Evolutionary conservation across 2,888 invertebrate genomes (phyloP).

Genomic region (Sinohyriopsis cumingii): DNA sequence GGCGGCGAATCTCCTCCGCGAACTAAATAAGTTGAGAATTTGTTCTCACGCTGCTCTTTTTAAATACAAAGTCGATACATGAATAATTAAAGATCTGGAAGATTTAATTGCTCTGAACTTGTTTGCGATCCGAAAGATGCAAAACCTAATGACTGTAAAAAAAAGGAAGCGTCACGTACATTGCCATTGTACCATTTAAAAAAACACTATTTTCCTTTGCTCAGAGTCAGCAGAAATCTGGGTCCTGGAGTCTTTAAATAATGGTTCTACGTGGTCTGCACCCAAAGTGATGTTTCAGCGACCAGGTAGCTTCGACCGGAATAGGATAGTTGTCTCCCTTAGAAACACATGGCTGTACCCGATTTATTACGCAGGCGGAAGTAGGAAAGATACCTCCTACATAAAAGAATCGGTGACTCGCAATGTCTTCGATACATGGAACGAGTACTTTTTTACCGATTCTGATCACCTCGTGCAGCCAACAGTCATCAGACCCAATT

Average conservation of each 20-base stretch:
- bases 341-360: slow-evolving; percentile 27
- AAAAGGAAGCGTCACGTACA: slow-evolving; percentile 5
- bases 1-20: too few species aligned
- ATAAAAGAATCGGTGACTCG: slow-evolving; percentile 19
- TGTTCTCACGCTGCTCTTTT: too few species aligned
- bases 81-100: too few species aligned
- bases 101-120: too few species aligned
- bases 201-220: too few species aligned
- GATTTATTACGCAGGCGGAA: slow-evolving; percentile 23
- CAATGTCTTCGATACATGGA: slow-evolving; percentile 20
- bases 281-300: slow-evolving; percentile 22
- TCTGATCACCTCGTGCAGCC: slow-evolving; percentile 26
- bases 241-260: slow-evolving; percentile 16
- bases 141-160: too few species aligned
- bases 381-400: slow-evolving; percentile 18
- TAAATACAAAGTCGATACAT: too few species aligned
- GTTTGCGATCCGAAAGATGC: too few species aligned
- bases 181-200: neutral
- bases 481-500: slow-evolving; percentile 15
- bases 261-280: slow-evolving; percentile 17
- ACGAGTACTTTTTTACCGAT: slow-evolving; percentile 19
- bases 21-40: too few species aligned
- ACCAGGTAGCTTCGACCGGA: slow-evolving; percentile 32
- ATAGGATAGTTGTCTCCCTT: slow-evolving; percentile 24
- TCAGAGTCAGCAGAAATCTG: slow-evolving; percentile 21